phyloP scores from a whole-genome alignment of 2,888 invertebrate genomes.

The Stramonita haemastoma region DNA sequence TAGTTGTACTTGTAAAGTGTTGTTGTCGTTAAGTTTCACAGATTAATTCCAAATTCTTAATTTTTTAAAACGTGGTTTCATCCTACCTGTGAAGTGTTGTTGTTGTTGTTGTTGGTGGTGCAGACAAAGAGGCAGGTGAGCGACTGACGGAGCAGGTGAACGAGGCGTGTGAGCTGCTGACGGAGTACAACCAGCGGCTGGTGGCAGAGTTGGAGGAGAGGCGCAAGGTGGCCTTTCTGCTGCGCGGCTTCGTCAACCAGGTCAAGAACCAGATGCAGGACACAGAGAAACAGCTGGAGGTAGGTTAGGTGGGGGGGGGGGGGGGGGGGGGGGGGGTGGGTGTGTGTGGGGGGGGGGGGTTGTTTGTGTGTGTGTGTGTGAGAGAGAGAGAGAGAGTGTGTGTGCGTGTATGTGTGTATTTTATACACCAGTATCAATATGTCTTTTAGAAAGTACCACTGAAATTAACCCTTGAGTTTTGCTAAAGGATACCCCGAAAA shows the following conservation, averaged over 20 bases:
- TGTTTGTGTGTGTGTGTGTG: not conserved
- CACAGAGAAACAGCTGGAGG: slow-evolving; percentile 92
- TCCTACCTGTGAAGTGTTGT: not conserved
- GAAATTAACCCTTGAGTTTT: too few species aligned
- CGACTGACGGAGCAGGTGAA: slow-evolving; percentile 89
- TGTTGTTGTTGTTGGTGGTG: not conserved
- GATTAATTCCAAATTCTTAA: too few species aligned
- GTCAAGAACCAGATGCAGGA: slow-evolving; percentile 91
- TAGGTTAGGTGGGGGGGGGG: slow-evolving; percentile 75
- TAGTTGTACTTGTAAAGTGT: not conserved
- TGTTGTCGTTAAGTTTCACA: too few species aligned
- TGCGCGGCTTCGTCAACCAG: slow-evolving; percentile 88
- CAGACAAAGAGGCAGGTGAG: slow-evolving; percentile 78
- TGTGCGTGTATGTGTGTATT: not conserved
- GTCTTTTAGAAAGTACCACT: too few species aligned
- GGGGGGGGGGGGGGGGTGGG: not conserved
- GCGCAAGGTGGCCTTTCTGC: slow-evolving; percentile 89
- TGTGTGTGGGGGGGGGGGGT: not conserved
- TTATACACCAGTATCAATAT: not conserved
- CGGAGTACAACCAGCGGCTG: slow-evolving; percentile 92
- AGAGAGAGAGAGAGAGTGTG: not conserved
- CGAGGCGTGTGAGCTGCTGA: slow-evolving; percentile 90
- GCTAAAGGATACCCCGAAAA: too few species aligned
- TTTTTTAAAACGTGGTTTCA: not conserved
- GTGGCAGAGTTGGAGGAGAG: slow-evolving; percentile 93